Percentiles rank a stretch among this genome's conserved stretches.
These are phyloP conservation scores for Gallinago undulata DNA, from an alignment of 2,113 vertebrate species.

Conservation along the genomic window DNA sequence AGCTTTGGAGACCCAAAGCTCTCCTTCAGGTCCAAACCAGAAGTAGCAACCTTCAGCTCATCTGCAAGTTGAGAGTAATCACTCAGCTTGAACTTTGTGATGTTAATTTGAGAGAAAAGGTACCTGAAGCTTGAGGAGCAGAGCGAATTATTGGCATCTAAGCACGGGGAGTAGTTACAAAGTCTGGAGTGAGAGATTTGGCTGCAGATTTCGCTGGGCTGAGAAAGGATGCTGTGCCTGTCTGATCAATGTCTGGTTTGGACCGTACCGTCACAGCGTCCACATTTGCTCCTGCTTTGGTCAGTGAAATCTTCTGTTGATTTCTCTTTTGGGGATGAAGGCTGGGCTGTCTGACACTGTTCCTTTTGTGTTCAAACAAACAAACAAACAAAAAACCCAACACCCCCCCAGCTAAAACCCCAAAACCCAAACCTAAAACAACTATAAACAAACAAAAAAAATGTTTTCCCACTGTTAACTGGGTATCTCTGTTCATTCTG, in stretches of 20 bases:
- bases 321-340: background rate
- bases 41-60: background rate
- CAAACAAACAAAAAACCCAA: background rate
- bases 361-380: background rate
- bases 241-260: background rate
- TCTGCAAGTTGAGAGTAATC: background rate
- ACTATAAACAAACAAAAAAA: background rate
- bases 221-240: background rate
- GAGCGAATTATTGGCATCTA: background rate
- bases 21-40: background rate
- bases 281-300: background rate
- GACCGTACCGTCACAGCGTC: accelerated
- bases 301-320: background rate
- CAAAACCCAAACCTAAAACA: background rate
- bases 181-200: background rate
- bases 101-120: background rate
- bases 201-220: background rate
- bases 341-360: background rate
- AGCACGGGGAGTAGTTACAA: background rate
- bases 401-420: background rate
- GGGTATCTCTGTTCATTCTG: background rate
- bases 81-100: background rate
- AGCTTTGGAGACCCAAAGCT: background rate
- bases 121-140: background rate
- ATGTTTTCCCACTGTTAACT: background rate